Base-by-base conservation (phyloP, 2,888 invertebrate species). In the Carpatolechia fugitivella region DNA sequence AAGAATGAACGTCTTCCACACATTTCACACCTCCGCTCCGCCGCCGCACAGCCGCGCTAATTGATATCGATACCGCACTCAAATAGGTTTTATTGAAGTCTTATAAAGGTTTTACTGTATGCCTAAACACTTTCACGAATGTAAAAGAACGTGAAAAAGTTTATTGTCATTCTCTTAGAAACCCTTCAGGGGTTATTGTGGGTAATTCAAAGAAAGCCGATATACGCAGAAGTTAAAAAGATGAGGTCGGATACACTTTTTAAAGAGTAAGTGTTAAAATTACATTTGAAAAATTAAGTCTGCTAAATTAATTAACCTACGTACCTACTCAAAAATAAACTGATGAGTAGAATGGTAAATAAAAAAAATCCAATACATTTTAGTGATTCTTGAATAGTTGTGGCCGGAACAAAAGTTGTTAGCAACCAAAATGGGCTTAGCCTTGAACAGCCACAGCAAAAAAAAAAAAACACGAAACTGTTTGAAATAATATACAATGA, bases 1-100 rank as follows among this genome's bases (percentile, higher is more conserved):
- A 24, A 24, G 44, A 44, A 44, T 44, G 44, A 29, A 11, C 11
- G 11, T 13, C 44, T 44, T 20, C 44, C 24, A 44, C 13, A 29
- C 44, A 44, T 44, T 44, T 44, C 44, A 44, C 44, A 44, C 44
- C 44, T 44, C 24, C 44, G 24, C 44, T 24, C 24, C 24, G 1
- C 10, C 14, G 35, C 18, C 24, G n/a, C n/a, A 13, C 50, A 18
- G 10, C 35, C 36, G 7, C 44, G 44, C 44, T 44, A 44, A 44
- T 44, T 44, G 44, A 24, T 44, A 44, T 24, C n/a, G 13, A 44
- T 24, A 44, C 20, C 18, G 24, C 20, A 24, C 44, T 41, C 44
- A 11, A 44, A 44, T 29, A 44, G 18, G 40, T 40, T 29, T 44
- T 29, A 44, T 44, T 44, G 13, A 29, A 29, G n/a, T 44, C 40